These are phyloP conservation scores for Drosophila micromelanica DNA, from an alignment of 1,140 invertebrate species.

Conservation along the genomic window DNA sequence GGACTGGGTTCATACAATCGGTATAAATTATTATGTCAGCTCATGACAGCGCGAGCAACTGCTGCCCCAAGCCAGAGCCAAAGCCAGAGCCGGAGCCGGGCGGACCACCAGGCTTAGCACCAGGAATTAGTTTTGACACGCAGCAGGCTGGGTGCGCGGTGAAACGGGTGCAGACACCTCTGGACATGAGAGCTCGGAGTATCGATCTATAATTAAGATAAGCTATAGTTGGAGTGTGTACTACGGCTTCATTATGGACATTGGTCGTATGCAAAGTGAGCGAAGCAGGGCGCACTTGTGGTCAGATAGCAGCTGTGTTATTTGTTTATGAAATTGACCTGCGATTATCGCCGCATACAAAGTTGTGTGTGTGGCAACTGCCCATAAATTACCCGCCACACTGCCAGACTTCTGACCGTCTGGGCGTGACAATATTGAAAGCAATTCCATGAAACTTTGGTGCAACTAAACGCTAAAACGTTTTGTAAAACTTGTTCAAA, in stretches of 20 bases:
- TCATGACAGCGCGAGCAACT: slow-evolving; percentile 37
- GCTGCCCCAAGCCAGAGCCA: slow-evolving; percentile 13
- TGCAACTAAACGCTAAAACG: slow-evolving; percentile 62
- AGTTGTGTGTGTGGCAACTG: slow-evolving; percentile 40
- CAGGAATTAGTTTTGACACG: slow-evolving; percentile 73
- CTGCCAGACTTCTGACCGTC: background rate
- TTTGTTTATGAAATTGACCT: slow-evolving; percentile 81
- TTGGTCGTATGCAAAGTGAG: slow-evolving; percentile 22
- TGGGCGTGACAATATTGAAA: slow-evolving; percentile 14
- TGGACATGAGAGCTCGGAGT: slow-evolving; percentile 35
- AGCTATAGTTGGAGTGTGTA: slow-evolving; percentile 41
- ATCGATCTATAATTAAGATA: slow-evolving; percentile 81
- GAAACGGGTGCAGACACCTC: slow-evolving; percentile 30
- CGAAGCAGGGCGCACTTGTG: slow-evolving; percentile 30
- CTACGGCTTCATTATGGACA: slow-evolving; percentile 63
- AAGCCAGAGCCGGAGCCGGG: slow-evolving; percentile 15
- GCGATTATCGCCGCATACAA: slow-evolving; percentile 70
- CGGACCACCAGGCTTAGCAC: slow-evolving; percentile 24
- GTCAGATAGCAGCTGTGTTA: slow-evolving; percentile 69
- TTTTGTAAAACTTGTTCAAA: slow-evolving; percentile 69
- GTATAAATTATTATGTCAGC: slow-evolving; percentile 77
- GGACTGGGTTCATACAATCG: slow-evolving; percentile 32
- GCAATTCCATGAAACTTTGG: slow-evolving; percentile 19
- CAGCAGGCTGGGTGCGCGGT: slow-evolving; percentile 23
- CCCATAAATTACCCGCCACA: slow-evolving; percentile 66